Conservation (phyloP, 2,113 vertebrate genomes). For the Empidonax traillii region DNA sequence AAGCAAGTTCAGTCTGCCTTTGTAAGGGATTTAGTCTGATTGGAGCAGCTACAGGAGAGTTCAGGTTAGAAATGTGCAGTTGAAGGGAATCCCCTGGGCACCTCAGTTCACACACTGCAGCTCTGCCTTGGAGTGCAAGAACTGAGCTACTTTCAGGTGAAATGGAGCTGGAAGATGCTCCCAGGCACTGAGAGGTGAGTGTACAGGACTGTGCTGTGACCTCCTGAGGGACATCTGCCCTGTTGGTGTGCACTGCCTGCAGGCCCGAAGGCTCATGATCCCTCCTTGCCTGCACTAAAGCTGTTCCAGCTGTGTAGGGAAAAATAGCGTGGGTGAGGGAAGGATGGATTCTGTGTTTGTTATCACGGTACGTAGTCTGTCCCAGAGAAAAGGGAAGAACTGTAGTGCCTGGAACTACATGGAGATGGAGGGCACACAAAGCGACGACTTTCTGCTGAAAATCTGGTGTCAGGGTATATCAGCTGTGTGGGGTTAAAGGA, state of each 20-base stretch:
- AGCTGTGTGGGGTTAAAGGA: neutral
- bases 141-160: neutral
- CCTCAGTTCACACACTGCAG: neutral
- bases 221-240: neutral
- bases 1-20: neutral
- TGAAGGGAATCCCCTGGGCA: neutral
- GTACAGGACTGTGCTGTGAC: neutral
- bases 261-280: neutral
- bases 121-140: neutral
- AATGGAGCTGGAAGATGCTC: neutral
- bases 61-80: neutral
- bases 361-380: neutral
- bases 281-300: neutral
- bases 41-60: neutral
- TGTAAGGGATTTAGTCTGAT: neutral
- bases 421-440: neutral
- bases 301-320: neutral
- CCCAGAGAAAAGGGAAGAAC: neutral
- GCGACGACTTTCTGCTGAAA: neutral
- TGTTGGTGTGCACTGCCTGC: neutral
- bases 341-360: neutral
- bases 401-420: neutral
- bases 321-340: neutral
- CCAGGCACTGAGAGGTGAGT: too few species aligned
- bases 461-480: neutral